A percentile compares a stretch with the other conserved stretches of the same genome.
These are phyloP conservation scores for Oreochromis spilurus DNA, from an alignment of 2,113 vertebrate species.

Conservation along the genomic window DNA sequence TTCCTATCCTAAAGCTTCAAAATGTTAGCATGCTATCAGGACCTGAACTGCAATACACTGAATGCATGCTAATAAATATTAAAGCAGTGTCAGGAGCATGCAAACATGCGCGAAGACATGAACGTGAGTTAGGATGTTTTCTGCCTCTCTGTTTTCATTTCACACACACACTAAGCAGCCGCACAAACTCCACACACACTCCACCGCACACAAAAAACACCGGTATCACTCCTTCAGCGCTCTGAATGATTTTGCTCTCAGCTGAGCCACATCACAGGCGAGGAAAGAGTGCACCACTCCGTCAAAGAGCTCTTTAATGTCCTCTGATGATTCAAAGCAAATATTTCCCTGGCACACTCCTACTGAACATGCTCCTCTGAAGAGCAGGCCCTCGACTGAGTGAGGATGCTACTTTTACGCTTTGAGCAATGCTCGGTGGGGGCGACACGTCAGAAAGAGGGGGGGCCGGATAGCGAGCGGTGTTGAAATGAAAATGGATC, in stretches of 20 bases:
- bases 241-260: constrained; percentile 55
- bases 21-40: not conserved
- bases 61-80: not conserved
- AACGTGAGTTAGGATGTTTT: not conserved
- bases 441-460: not conserved
- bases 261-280: constrained; percentile 57
- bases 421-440: not conserved
- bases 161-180: not conserved
- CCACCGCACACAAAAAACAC: not conserved
- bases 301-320: constrained; percentile 66
- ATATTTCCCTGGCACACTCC: constrained; percentile 52
- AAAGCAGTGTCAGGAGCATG: not conserved
- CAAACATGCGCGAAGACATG: not conserved
- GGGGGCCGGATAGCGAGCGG: not conserved
- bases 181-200: not conserved
- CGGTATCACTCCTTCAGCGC: constrained; percentile 30
- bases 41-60: not conserved
- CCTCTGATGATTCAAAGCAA: constrained; percentile 65
- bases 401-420: constrained; percentile 10
- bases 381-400: constrained; percentile 45
- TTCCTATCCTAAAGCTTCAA: not conserved
- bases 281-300: constrained; percentile 31
- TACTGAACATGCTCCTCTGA: constrained; percentile 36
- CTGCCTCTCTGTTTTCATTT: not conserved
- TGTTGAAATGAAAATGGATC: constrained; percentile 40